Conservation (phyloP, 2,797 vertebrate species). For the Gambusia yucatana region DNA sequence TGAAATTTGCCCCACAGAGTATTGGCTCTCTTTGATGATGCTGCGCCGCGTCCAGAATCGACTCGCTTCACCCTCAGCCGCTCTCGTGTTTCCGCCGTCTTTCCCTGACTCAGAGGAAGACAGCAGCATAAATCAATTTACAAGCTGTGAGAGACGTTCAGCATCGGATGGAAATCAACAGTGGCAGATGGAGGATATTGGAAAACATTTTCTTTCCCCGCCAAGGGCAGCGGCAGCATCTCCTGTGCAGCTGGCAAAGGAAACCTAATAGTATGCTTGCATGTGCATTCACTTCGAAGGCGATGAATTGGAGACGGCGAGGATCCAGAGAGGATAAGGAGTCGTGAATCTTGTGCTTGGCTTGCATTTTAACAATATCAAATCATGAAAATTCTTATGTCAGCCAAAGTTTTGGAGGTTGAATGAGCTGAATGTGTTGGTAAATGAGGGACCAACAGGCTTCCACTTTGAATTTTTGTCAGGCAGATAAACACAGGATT, state of each 20-base stretch:
- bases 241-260: constrained; percentile 50
- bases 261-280: constrained; percentile 52
- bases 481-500: not conserved
- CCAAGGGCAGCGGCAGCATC: constrained; percentile 28
- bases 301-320: constrained; percentile 31
- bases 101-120: constrained; percentile 38
- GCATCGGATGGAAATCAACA: constrained; percentile 63
- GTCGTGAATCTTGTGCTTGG: not conserved
- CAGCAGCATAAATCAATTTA: constrained; percentile 75
- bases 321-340: constrained; percentile 15
- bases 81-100: not conserved
- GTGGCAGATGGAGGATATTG: constrained; percentile 68
- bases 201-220: constrained; percentile 54
- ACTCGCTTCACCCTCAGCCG: constrained; percentile 2
- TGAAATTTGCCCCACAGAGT: constrained; percentile 65
- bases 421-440: constrained; percentile 18
- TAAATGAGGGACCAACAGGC: constrained; percentile 4
- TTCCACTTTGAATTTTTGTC: not conserved
- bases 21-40: constrained; percentile 36
- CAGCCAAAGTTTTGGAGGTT: constrained; percentile 13
- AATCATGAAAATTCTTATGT: constrained; percentile 23
- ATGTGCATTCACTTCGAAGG: not conserved
- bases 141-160: constrained; percentile 55
- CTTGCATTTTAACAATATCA: constrained; percentile 34
- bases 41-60: constrained; percentile 25